These are phyloP conservation scores for Speoplatyrhinus poulsoni DNA, from an alignment of 2,113 vertebrate species.

Conservation along the genomic window DNA sequence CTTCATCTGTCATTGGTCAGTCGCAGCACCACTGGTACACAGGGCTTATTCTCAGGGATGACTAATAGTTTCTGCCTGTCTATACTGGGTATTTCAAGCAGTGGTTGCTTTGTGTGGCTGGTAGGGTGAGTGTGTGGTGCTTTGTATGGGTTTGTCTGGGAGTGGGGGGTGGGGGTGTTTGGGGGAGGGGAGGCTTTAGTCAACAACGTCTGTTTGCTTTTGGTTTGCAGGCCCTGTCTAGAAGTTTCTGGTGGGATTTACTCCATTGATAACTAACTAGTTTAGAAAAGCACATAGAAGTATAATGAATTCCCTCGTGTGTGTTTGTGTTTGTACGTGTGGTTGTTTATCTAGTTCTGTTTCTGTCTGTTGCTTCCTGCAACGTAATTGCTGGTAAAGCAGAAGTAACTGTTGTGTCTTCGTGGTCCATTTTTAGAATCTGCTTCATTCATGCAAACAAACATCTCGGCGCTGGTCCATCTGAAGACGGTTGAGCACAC, in stretches of 20 bases:
- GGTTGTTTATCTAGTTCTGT: too few species aligned
- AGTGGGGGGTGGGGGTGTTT: not conserved
- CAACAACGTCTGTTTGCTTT: not conserved
- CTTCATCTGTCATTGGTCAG: conserved; percentile 45
- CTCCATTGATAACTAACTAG: not conserved
- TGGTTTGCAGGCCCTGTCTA: not conserved
- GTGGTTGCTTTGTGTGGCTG: conserved; percentile 36
- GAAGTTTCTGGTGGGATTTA: not conserved
- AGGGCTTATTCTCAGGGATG: conserved; percentile 58
- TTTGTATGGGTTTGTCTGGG: not conserved
- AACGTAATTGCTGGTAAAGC: not conserved
- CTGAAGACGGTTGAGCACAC: conserved; percentile 16
- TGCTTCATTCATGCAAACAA: conserved; percentile 1
- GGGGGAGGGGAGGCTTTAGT: not conserved
- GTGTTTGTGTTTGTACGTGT: not conserved
- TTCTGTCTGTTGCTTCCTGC: too few species aligned
- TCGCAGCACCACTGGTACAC: conserved; percentile 39
- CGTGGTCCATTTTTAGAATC: not conserved
- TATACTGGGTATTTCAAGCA: conserved; percentile 37
- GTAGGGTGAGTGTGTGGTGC: conserved; percentile 19
- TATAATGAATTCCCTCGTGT: not conserved
- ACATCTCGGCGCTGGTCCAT: not conserved
- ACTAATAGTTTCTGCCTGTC: conserved; percentile 48
- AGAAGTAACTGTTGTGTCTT: not conserved
- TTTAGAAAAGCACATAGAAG: not conserved